Conservation (phyloP, 1,140 invertebrate species). For the Heliconius congener region DNA sequence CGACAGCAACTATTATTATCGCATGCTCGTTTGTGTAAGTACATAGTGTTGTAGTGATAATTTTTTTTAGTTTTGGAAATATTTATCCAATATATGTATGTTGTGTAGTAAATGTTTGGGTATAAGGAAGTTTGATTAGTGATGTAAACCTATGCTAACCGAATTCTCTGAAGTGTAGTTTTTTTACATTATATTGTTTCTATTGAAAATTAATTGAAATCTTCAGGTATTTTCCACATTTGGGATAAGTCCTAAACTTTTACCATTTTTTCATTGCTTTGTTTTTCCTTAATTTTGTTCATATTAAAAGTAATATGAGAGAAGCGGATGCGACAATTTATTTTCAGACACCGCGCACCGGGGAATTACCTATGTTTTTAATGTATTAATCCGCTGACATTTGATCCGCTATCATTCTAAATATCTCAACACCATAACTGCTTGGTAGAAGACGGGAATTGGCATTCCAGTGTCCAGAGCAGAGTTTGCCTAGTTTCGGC, state of each 20-base stretch:
- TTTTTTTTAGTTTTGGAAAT: constrained; percentile 7
- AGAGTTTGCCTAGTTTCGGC: too few species aligned
- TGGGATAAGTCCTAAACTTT: too few species aligned
- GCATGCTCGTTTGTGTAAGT: not conserved
- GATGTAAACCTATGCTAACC: not conserved
- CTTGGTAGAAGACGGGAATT: too few species aligned
- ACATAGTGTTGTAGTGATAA: not conserved
- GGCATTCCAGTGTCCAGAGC: too few species aligned
- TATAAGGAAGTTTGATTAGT: not conserved
- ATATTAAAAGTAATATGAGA: not conserved
- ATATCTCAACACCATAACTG: too few species aligned
- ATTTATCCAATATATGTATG: not conserved
- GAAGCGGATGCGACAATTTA: not conserved
- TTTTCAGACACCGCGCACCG: not conserved
- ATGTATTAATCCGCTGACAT: not conserved
- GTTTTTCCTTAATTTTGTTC: too few species aligned
- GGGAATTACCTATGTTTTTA: not conserved
- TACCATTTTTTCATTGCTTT: too few species aligned
- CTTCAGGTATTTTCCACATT: too few species aligned
- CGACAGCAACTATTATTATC: not conserved
- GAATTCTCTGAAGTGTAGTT: not conserved
- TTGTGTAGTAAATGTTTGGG: not conserved
- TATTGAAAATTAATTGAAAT: too few species aligned
- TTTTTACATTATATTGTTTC: not conserved
- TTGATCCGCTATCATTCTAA: too few species aligned